phyloP scores from a whole-genome alignment of 2,113 vertebrate species.

The Salvator merianae region DNA sequence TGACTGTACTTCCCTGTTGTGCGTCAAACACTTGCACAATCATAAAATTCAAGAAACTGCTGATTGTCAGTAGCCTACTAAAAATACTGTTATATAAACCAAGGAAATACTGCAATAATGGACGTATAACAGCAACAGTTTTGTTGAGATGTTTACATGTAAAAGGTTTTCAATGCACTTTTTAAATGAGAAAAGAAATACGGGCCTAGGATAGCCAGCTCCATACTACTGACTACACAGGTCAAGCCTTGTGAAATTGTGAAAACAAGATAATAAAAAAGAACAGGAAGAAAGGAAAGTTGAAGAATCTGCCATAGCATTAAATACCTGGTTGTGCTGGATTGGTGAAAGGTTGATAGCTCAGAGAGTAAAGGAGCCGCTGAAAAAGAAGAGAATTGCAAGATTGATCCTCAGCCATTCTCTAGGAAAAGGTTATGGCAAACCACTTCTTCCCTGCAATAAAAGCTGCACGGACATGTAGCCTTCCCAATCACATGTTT shows the following conservation, averaged over 20 bases:
- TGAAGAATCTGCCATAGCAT: no score
- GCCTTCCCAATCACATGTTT: no score
- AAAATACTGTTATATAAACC: background rate
- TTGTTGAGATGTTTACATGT: background rate
- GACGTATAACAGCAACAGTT: background rate
- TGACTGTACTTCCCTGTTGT: background rate
- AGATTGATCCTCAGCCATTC: no score
- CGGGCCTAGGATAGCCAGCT: background rate
- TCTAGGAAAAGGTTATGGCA: no score
- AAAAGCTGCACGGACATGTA: no score
- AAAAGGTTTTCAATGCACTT: background rate
- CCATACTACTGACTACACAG: background rate
- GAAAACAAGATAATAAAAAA: background rate
- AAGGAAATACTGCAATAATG: background rate
- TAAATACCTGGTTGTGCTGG: no score
- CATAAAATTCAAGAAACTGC: conserved; percentile 1
- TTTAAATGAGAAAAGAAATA: background rate
- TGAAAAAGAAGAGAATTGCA: no score
- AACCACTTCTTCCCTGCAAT: no score
- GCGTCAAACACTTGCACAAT: background rate
- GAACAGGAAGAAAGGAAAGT: no score
- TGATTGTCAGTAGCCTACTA: background rate
- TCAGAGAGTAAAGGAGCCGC: no score
- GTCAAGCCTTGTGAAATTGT: background rate
- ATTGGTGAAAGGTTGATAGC: no score